Evolutionary conservation across 2,797 vertebrate species (phyloP).

Genomic region (Alfaro cultratus): DNA sequence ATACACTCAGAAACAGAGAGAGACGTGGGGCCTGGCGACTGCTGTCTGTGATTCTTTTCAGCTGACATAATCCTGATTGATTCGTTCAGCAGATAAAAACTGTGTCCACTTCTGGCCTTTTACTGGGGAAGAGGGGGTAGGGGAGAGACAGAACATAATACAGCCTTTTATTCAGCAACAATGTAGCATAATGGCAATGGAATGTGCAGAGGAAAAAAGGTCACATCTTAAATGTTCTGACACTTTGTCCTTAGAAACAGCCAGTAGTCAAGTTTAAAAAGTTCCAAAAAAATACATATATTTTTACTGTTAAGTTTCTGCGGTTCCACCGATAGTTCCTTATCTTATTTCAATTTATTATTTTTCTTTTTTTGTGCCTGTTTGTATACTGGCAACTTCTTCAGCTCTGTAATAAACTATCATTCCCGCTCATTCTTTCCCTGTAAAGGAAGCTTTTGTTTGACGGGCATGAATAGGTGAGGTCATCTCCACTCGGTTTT

Average conservation of each 20-base stretch:
- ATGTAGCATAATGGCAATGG: slow-evolving; percentile 98
- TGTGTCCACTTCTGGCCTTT: slow-evolving; percentile 99
- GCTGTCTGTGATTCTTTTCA: slow-evolving; percentile 97
- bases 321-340: not conserved
- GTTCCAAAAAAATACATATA: not conserved
- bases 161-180: slow-evolving; percentile 97
- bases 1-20: slow-evolving; percentile 39
- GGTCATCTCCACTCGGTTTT: slow-evolving; percentile 62
- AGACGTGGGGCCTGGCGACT: slow-evolving; percentile 82
- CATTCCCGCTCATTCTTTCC: slow-evolving; percentile 15
- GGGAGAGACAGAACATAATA: slow-evolving; percentile 90
- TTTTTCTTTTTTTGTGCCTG: slow-evolving; percentile 5
- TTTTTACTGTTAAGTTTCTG: not conserved
- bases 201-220: slow-evolving; percentile 91
- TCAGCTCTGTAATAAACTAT: slow-evolving; percentile 3
- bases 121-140: slow-evolving; percentile 78
- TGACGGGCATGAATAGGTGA: slow-evolving; percentile 64
- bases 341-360: slow-evolving; percentile 13
- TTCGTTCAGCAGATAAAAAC: slow-evolving; percentile 99
- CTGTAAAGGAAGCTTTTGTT: slow-evolving; percentile 68
- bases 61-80: slow-evolving; percentile 99
- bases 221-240: slow-evolving; percentile 94
- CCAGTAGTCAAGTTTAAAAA: slow-evolving; percentile 85
- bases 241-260: slow-evolving; percentile 89
- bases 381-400: slow-evolving; percentile 15